A percentile compares a stretch with the other conserved stretches of the same genome.
These are phyloP conservation scores for Eulemur coronatus DNA, from an alignment of 2,797 vertebrate species.

Conservation along the genomic window DNA sequence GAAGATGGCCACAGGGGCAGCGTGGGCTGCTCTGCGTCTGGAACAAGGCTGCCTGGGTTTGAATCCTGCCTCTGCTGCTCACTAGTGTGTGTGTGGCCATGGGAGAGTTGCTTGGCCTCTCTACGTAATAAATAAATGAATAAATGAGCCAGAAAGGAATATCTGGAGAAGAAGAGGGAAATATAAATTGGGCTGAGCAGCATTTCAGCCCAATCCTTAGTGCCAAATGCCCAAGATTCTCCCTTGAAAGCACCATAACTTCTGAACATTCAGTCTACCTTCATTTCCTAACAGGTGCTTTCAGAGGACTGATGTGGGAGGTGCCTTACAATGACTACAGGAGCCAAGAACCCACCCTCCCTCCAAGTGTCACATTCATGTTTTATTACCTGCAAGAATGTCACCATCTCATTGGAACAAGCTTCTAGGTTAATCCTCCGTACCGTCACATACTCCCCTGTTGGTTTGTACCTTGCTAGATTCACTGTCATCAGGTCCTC, in stretches of 20 bases:
- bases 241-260: background rate
- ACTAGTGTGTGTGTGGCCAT: background rate
- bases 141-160: background rate
- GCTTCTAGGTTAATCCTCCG: slow-evolving; percentile 95
- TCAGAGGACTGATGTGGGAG: background rate
- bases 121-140: background rate
- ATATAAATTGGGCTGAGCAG: background rate
- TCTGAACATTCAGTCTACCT: background rate
- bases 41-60: background rate
- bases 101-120: background rate
- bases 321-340: background rate
- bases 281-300: background rate
- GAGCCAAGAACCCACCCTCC: background rate
- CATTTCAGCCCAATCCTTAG: background rate
- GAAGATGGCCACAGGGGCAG: background rate
- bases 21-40: background rate
- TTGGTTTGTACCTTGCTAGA: slow-evolving; percentile 93
- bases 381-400: slow-evolving; percentile 93
- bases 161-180: background rate
- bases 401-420: slow-evolving; percentile 98
- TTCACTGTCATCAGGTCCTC: slow-evolving; percentile 97
- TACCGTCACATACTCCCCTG: slow-evolving; percentile 93
- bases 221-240: background rate
- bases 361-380: background rate
- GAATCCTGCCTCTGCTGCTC: background rate